Conservation (phyloP, 2,797 vertebrate genomes). For the Phalloptychus januarius region DNA sequence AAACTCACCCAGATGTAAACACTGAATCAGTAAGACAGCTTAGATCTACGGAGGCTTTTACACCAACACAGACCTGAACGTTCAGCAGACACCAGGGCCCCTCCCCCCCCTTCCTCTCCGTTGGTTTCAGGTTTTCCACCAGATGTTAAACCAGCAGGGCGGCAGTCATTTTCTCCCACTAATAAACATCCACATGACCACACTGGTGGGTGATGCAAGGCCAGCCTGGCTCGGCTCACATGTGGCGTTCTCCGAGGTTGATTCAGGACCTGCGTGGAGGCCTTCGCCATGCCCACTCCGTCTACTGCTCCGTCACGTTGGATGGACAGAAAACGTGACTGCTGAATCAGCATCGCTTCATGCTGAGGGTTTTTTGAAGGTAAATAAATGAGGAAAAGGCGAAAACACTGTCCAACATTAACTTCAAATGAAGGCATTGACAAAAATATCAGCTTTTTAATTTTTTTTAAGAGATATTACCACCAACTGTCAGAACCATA, state of each 20-base stretch:
- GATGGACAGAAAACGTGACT: not conserved
- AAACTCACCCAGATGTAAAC: not conserved
- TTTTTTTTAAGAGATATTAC: not conserved
- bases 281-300: not conserved
- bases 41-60: not conserved
- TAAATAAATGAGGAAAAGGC: not conserved
- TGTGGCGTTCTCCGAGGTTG: not conserved
- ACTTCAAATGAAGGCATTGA: not conserved
- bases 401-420: not conserved
- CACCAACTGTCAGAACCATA: not conserved
- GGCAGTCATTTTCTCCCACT: conserved; percentile 1
- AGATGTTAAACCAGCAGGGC: conserved; percentile 4
- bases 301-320: not conserved
- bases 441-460: not conserved
- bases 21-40: not conserved
- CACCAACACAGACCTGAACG: not conserved
- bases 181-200: not conserved
- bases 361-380: not conserved
- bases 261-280: not conserved
- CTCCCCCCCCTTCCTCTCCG: not conserved
- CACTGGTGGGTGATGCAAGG: not conserved
- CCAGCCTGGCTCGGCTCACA: not conserved
- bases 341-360: not conserved
- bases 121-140: conserved; percentile 15
- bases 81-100: not conserved